A percentile compares a stretch with the other conserved stretches of the same genome.
These are phyloP conservation scores for Pelecanoides urinatrix DNA, from an alignment of 2,113 vertebrate species.

Conservation along the genomic window DNA sequence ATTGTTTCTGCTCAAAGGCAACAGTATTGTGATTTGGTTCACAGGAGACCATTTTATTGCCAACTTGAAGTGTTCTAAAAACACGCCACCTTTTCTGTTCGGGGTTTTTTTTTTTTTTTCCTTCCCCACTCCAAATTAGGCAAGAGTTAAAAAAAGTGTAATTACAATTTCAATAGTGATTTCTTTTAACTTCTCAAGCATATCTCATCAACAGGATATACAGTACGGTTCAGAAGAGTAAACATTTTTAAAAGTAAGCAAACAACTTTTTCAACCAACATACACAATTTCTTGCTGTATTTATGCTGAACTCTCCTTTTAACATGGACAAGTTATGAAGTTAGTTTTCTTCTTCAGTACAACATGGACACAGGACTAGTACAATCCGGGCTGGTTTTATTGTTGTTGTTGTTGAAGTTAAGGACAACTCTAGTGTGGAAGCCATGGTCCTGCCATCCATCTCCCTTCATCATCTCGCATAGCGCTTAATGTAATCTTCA, in stretches of 20 bases:
- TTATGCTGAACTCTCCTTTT: conserved; percentile 52
- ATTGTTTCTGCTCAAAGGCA: conserved; percentile 46
- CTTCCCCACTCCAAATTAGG: background rate
- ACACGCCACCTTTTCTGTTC: background rate
- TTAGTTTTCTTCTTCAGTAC: conserved; percentile 76
- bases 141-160: conserved; percentile 41
- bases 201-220: conserved; percentile 61
- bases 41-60: conserved; percentile 53
- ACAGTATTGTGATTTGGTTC: conserved; percentile 32
- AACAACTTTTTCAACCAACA: conserved; percentile 68
- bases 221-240: conserved; percentile 61
- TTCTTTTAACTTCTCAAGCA: conserved; percentile 42
- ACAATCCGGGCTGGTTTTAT: conserved; percentile 54
- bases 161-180: conserved; percentile 47
- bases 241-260: conserved; percentile 66
- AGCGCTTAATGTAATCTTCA: conserved; percentile 93
- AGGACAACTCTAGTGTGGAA: conserved; percentile 49
- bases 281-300: conserved; percentile 64
- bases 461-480: conserved; percentile 89
- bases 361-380: conserved; percentile 64
- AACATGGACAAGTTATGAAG: conserved; percentile 58
- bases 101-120: background rate
- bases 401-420: conserved; percentile 9
- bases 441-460: conserved; percentile 16
- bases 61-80: conserved; percentile 31